Conservation (phyloP, 2,113 vertebrate genomes). For the Pomatorhinus ruficollis region DNA sequence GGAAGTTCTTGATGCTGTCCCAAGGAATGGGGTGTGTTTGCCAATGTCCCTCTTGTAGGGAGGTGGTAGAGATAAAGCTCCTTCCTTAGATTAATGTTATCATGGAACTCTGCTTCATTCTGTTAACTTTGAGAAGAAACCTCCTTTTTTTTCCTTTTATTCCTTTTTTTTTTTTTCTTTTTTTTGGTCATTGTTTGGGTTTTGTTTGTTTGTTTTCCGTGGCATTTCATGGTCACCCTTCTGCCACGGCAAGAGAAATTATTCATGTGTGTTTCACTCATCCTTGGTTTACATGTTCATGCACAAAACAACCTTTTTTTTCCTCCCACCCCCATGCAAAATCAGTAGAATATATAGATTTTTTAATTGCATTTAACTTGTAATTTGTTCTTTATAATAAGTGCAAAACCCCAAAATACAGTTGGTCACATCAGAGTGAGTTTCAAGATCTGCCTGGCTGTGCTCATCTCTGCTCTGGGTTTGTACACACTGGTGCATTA, state of each 20-base stretch:
- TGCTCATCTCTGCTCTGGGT: not conserved
- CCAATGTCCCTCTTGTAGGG: rapidly evolving
- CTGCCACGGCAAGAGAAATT: not conserved
- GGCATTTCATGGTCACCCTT: rapidly evolving
- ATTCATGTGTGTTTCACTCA: not conserved
- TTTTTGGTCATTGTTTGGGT: rapidly evolving
- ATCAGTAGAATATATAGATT: not conserved
- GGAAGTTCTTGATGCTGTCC: not conserved
- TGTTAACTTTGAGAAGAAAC: not conserved
- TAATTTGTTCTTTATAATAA: not conserved
- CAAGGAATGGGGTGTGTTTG: rapidly evolving
- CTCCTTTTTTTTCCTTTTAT: not conserved
- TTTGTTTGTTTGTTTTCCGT: not conserved
- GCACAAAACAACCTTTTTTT: not conserved
- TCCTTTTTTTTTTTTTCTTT: rapidly evolving
- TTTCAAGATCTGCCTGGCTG: not conserved
- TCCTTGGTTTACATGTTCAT: not conserved
- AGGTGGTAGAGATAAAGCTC: not conserved
- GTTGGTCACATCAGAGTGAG: not conserved
- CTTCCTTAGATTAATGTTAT: not conserved
- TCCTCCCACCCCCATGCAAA: not conserved
- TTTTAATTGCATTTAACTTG: no score
- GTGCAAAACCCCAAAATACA: not conserved
- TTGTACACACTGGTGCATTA: not conserved
- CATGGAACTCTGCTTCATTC: not conserved